Base-by-base conservation (phyloP, 2,113 vertebrate genomes). In the Propithecus coquereli region DNA sequence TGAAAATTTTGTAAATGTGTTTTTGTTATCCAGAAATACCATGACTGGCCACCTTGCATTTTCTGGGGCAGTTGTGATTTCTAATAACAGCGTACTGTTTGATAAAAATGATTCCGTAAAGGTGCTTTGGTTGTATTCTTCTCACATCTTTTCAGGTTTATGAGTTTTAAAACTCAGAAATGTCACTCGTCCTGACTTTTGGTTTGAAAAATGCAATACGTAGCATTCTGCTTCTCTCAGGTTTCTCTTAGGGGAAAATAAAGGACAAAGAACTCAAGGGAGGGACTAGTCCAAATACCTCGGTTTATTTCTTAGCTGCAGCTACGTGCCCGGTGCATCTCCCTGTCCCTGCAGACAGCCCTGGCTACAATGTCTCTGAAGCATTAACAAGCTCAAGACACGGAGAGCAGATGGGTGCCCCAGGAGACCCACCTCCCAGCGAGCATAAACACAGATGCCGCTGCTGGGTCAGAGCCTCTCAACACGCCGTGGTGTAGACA, bases 401-500 rank as follows among this genome's bases (percentile, higher is more conserved):
- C 0, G 11, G 45, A 9, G 37, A 57, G 47, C 18, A 23, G 9
- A 16, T 0, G 3, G 59, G 23, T 7, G 3, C 18, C 12, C 1
- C 63, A 59, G 37, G 47, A 57, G 40, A 32, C 30, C 30, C 9
- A 9, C 30, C 10, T 66, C 16, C 37, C n/a, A 9, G 17, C 50
- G 9, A 45, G 59, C 25, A 63, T 89, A 90, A 90, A 96, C 87
- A 86, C 7, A 34, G 9, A 27, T 34, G 14, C 57, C 92, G 30
- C 59, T 93, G 91, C 96, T 82, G 95, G 97, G 80, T 20, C 54
- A 76, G 87, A 30, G 40, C 47, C 27, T 65, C 20, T 45, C 30
- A 11, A 87, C 79, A 90, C 30, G 76, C 80, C 82, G 87, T 45
- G 32, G 71, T 47, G 65, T 25, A 96, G 80, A 91, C 94, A 97